These are phyloP conservation scores for Micromesistius poutassou DNA, from an alignment of 2,797 vertebrate genomes.

Conservation along the genomic window DNA sequence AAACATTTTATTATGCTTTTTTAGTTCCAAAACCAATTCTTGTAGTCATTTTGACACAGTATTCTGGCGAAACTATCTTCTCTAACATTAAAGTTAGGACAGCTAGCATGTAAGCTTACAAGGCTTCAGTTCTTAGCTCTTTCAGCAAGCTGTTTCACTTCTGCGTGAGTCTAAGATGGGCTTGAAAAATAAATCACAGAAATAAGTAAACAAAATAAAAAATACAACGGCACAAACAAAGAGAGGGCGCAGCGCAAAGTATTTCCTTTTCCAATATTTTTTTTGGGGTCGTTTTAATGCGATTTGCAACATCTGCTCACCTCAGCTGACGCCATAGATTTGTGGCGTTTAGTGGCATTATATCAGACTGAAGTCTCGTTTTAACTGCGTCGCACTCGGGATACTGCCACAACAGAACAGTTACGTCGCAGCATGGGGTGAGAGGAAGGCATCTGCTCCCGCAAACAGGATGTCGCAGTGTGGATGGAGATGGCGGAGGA, in stretches of 20 bases:
- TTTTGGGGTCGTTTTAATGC: constrained; percentile 15
- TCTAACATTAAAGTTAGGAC: neutral
- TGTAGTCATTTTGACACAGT: neutral
- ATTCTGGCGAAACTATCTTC: neutral
- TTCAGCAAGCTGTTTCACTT: neutral
- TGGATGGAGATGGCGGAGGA: constrained; percentile 4
- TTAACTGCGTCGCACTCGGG: constrained; percentile 50
- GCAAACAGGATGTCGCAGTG: constrained; percentile 35
- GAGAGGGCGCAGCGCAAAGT: neutral
- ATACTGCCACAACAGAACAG: constrained; percentile 54
- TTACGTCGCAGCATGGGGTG: constrained; percentile 35
- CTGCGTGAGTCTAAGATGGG: neutral
- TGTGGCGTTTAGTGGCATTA: constrained; percentile 53
- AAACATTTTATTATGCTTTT: neutral
- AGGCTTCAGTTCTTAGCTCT: neutral
- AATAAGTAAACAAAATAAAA: neutral
- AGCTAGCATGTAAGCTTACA: neutral
- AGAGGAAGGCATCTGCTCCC: constrained; percentile 49
- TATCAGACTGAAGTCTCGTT: constrained; percentile 48
- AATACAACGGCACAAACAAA: neutral
- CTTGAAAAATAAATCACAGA: neutral
- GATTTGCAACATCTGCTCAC: constrained; percentile 44
- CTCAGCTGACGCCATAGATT: constrained; percentile 40
- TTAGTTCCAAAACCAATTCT: neutral
- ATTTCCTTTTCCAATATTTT: neutral